Percentiles rank a stretch among this genome's conserved stretches.
Conservation (phyloP, 1,140 invertebrate genomes). For the Brevipalpus yothersi region DNA sequence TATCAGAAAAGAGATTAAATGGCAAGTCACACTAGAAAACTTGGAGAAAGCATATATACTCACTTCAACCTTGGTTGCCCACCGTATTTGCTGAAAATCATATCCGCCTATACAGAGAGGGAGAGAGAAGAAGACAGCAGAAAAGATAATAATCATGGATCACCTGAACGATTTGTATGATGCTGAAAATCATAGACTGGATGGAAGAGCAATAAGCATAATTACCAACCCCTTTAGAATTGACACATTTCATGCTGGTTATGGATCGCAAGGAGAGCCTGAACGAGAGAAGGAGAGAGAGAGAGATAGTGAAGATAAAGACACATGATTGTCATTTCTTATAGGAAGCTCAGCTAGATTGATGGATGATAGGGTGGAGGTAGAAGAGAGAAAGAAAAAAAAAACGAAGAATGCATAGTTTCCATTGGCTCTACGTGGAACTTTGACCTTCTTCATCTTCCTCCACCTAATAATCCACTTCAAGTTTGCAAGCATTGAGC, state of each 20-base stretch:
- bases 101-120: slow-evolving; percentile 16
- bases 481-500: too few relatives aligned
- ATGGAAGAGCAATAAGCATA: background rate
- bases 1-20: too few relatives aligned
- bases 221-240: slow-evolving; percentile 1
- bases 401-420: background rate
- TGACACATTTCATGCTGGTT: background rate
- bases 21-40: too few relatives aligned
- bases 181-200: too few relatives aligned
- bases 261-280: background rate
- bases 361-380: background rate
- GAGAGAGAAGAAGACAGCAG: background rate
- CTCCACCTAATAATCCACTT: too few relatives aligned
- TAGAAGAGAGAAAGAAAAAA: background rate
- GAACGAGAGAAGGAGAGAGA: background rate
- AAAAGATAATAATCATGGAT: background rate
- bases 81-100: slow-evolving; percentile 24
- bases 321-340: too few relatives aligned
- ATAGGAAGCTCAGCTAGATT: too few relatives aligned
- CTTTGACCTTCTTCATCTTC: too few relatives aligned
- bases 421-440: too few relatives aligned
- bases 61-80: slow-evolving; percentile 22
- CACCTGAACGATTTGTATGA: background rate
- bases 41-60: slow-evolving; percentile 3
- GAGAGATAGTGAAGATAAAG: background rate